phyloP scores from a whole-genome alignment of 1,140 invertebrate genomes.

The Hyposmocoma kahamanoa region DNA sequence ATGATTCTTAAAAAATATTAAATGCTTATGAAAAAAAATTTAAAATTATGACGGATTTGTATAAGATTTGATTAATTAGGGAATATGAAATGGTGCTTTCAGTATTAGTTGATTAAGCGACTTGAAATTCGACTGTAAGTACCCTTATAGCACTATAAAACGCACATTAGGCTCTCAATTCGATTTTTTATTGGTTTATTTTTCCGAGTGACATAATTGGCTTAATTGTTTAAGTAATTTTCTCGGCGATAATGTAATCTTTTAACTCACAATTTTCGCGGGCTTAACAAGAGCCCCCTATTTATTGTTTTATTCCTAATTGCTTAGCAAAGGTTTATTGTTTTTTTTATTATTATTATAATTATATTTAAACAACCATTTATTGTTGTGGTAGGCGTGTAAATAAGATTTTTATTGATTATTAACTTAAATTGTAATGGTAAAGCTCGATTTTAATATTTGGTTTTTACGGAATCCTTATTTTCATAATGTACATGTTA shows the following conservation, averaged over 20 bases:
- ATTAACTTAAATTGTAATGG: slow-evolving; percentile 33
- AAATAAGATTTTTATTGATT: slow-evolving; percentile 71
- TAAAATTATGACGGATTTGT: slow-evolving; percentile 35
- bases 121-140: slow-evolving; percentile 31
- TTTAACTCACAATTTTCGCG: no score
- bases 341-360: slow-evolving; percentile 37
- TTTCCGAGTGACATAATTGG: no score
- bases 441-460: slow-evolving; percentile 13
- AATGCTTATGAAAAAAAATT: slow-evolving; percentile 17
- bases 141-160: slow-evolving; percentile 22
- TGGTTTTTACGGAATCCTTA: slow-evolving; percentile 14
- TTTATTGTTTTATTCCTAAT: slow-evolving; percentile 48
- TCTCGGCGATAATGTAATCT: no score
- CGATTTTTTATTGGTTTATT: background rate
- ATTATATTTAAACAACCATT: slow-evolving; percentile 42
- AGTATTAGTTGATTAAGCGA: slow-evolving; percentile 68
- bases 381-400: slow-evolving; percentile 52
- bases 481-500: slow-evolving; percentile 45
- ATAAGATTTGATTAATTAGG: slow-evolving; percentile 51
- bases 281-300: slow-evolving; percentile 27
- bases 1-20: background rate
- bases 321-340: slow-evolving; percentile 56
- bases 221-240: no score
- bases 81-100: slow-evolving; percentile 65
- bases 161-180: slow-evolving; percentile 44